Conservation (phyloP, 2,113 vertebrate genomes). For the Xyrauchen texanus region DNA sequence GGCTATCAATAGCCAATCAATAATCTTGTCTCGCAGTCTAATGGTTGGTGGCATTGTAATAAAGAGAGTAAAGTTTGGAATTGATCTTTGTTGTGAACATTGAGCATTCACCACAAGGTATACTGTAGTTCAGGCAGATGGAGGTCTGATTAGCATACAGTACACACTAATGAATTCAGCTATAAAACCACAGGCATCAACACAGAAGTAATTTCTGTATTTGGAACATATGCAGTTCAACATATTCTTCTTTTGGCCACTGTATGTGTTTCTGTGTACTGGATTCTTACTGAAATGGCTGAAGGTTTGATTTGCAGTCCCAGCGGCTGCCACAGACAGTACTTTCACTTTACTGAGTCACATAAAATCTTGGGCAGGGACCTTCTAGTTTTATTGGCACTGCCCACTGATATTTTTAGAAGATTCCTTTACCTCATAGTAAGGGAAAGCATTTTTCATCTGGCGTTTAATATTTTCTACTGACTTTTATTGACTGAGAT, state of each 20-base stretch:
- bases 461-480: background rate
- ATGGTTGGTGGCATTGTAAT: background rate
- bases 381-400: slow-evolving; percentile 1
- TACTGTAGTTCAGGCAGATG: background rate
- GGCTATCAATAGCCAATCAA: slow-evolving; percentile 25
- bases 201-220: background rate
- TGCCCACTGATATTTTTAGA: background rate
- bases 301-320: slow-evolving; percentile 24
- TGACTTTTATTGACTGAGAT: slow-evolving; percentile 24
- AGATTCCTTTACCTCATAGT: background rate
- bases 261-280: slow-evolving; percentile 4
- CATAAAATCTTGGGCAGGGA: slow-evolving; percentile 1
- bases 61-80: slow-evolving; percentile 18
- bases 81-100: background rate
- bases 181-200: slow-evolving; percentile 18
- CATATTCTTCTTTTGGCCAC: background rate
- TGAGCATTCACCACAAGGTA: background rate
- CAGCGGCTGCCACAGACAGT: slow-evolving; percentile 3
- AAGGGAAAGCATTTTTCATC: background rate
- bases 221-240: background rate
- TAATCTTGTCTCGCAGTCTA: background rate
- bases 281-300: slow-evolving; percentile 9
- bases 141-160: slow-evolving; percentile 14
- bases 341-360: background rate
- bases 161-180: slow-evolving; percentile 22